phyloP scores from a whole-genome alignment of 2,113 vertebrate genomes.

The Empidonax traillii region DNA sequence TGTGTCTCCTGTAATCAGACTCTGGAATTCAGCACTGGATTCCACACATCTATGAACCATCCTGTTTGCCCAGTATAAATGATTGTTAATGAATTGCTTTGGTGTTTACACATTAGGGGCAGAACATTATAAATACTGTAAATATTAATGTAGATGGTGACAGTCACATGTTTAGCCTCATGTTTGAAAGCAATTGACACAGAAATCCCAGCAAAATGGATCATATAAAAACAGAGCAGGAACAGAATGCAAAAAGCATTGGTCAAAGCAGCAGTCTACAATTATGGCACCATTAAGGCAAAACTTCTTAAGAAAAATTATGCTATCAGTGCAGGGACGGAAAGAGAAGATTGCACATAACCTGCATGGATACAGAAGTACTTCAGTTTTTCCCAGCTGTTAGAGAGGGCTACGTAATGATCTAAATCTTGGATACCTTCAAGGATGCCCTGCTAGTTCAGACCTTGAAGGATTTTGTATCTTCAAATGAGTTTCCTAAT shows the following conservation, averaged over 20 bases:
- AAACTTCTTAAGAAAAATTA: not conserved
- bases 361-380: not conserved
- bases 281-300: not conserved
- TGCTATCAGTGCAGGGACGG: not conserved
- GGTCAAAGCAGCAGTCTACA: not conserved
- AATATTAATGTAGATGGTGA: not conserved
- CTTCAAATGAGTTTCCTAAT: not conserved
- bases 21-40: not conserved
- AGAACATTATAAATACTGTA: not conserved
- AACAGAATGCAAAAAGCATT: not conserved
- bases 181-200: not conserved
- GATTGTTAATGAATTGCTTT: not conserved
- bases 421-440: not conserved
- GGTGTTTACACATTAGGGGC: not conserved
- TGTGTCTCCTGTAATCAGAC: not conserved
- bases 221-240: not conserved
- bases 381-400: not conserved
- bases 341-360: not conserved
- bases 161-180: not conserved
- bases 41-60: not conserved
- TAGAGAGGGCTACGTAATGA: not conserved
- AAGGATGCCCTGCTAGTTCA: not conserved
- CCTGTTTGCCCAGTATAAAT: not conserved
- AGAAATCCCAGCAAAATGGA: not conserved
- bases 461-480: not conserved